phyloP scores from a whole-genome alignment of 2,797 vertebrate genomes.

The Leuciscus waleckii region DNA sequence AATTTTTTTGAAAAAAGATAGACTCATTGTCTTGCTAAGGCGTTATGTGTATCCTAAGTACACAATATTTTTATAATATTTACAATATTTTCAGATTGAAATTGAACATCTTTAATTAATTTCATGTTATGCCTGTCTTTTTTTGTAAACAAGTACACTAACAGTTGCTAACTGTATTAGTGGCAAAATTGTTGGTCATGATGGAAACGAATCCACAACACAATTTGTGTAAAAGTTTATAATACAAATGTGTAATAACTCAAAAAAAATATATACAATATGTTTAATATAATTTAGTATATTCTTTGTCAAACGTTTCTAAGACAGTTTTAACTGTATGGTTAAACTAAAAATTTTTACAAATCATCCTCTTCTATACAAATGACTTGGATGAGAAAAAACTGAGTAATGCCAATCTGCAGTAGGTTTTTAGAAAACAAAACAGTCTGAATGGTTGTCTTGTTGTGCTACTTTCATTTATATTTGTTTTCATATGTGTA shows the following conservation, averaged over 20 bases:
- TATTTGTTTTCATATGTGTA: slow-evolving; percentile 30
- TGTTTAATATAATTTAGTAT: not conserved
- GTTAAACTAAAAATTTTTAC: not conserved
- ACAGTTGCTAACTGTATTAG: not conserved
- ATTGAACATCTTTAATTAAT: not conserved
- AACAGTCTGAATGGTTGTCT: not conserved
- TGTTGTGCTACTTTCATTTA: slow-evolving; percentile 22
- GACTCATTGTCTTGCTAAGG: not conserved
- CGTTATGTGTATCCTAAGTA: not conserved
- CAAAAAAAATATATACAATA: not conserved
- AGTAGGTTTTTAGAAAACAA: not conserved
- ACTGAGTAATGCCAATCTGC: not conserved
- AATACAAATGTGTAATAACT: not conserved
- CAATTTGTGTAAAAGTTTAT: not conserved
- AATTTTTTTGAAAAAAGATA: not conserved
- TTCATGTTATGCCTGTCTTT: too few species aligned
- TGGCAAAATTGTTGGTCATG: too few species aligned
- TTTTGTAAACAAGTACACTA: not conserved
- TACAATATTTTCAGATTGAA: not conserved
- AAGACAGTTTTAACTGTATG: not conserved
- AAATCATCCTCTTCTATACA: not conserved
- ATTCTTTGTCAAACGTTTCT: not conserved
- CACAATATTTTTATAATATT: not conserved
- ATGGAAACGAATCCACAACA: not conserved
- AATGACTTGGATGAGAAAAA: slow-evolving; percentile 13